Evolutionary conservation across 2,797 vertebrate species (phyloP).

Genomic region (Argya squamiceps): DNA sequence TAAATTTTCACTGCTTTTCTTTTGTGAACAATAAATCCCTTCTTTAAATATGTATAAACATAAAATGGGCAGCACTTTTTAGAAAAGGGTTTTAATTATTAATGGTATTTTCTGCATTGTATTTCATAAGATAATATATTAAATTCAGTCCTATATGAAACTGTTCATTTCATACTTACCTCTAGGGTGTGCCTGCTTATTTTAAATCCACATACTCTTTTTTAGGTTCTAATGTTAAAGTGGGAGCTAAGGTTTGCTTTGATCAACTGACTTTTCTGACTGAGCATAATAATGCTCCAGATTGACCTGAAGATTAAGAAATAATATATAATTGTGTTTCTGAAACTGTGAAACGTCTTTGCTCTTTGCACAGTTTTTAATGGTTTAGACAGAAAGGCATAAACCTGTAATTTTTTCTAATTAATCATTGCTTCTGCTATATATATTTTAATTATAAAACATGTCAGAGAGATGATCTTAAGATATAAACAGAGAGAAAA

Average conservation of each 20-base stretch:
- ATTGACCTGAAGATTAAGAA: background rate
- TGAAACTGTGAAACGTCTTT: background rate
- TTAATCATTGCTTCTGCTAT: background rate
- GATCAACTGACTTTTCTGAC: background rate
- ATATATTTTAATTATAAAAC: background rate
- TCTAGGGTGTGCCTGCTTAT: background rate
- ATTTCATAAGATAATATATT: background rate
- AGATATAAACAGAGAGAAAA: background rate
- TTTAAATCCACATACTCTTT: background rate
- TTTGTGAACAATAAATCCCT: background rate
- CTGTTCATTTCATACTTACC: background rate
- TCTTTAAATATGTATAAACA: background rate
- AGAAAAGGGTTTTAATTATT: background rate
- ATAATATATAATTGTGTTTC: background rate
- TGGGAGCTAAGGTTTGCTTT: conserved; percentile 1
- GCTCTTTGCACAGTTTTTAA: background rate
- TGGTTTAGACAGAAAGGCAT: background rate
- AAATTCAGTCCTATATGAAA: background rate
- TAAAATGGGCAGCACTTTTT: background rate
- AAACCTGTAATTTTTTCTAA: background rate
- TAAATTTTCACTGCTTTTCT: background rate
- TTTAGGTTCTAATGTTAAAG: background rate
- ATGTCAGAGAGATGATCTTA: background rate
- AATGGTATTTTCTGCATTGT: background rate
- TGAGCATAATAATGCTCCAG: background rate